phyloP scores from a whole-genome alignment of 2,888 invertebrate genomes.

The Scelioninae gen. 1 region DNA sequence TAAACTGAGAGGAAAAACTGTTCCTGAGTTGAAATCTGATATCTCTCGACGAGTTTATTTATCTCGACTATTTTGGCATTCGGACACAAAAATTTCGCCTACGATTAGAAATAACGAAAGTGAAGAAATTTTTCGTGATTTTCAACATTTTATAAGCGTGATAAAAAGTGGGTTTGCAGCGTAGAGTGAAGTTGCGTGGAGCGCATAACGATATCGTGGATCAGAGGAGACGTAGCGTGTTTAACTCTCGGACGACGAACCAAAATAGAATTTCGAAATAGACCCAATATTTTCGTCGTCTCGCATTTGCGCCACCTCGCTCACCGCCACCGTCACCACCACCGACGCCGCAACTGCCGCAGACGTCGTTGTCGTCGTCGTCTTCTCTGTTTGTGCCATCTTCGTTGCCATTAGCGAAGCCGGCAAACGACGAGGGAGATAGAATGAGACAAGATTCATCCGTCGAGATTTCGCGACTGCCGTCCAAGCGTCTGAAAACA shows the following conservation, averaged over 20 bases:
- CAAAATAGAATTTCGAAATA: slow-evolving; percentile 84
- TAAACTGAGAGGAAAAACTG: slow-evolving; percentile 19
- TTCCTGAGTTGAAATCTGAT: slow-evolving; percentile 27
- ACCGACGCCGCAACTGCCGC: slow-evolving; percentile 68
- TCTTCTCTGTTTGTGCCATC: slow-evolving; percentile 63
- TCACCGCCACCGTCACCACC: slow-evolving; percentile 73
- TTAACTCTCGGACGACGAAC: slow-evolving; percentile 80
- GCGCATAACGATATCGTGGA: slow-evolving; percentile 67
- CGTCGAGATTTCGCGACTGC: slow-evolving; percentile 67
- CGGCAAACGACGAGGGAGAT: slow-evolving; percentile 42
- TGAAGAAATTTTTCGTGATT: slow-evolving; percentile 22
- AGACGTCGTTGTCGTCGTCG: slow-evolving; percentile 66
- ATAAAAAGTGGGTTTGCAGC: slow-evolving; percentile 57
- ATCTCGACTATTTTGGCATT: neutral
- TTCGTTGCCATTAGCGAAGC: slow-evolving; percentile 65
- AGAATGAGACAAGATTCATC: slow-evolving; percentile 63
- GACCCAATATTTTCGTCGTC: slow-evolving; percentile 84
- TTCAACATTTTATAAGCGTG: slow-evolving; percentile 26
- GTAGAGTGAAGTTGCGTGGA: slow-evolving; percentile 62
- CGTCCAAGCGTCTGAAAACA: slow-evolving; percentile 64
- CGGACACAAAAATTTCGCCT: neutral
- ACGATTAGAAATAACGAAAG: neutral
- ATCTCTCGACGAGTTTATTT: neutral
- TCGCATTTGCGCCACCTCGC: slow-evolving; percentile 83
- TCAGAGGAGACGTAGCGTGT: slow-evolving; percentile 68